These are phyloP conservation scores for Masticophis lateralis DNA, from an alignment of 2,797 vertebrate genomes.

Conservation along the genomic window DNA sequence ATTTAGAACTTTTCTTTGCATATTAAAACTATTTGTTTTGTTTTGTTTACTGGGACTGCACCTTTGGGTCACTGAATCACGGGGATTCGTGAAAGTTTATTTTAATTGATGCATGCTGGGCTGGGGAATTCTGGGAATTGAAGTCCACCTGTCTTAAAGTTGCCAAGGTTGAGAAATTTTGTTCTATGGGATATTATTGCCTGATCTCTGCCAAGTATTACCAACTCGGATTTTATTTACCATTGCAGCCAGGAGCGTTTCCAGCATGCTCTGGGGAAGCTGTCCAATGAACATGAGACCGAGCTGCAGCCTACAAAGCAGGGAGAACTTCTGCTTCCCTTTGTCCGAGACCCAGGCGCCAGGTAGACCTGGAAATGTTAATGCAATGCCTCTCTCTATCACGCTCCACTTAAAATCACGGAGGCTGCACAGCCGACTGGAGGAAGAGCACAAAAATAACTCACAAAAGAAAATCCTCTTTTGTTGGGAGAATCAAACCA, in stretches of 20 bases:
- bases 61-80: no score
- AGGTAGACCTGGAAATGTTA: neutral
- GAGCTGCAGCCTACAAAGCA: neutral
- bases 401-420: neutral
- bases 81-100: no score
- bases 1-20: neutral
- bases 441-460: constrained; percentile 68
- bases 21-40: no score
- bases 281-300: neutral
- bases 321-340: neutral
- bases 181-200: neutral
- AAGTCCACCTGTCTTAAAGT: neutral
- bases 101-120: neutral
- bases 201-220: neutral
- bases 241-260: neutral
- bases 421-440: constrained; percentile 28
- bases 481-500: constrained; percentile 68
- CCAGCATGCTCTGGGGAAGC: neutral
- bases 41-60: no score
- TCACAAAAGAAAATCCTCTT: constrained; percentile 60
- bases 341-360: neutral
- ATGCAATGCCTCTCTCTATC: neutral
- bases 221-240: neutral
- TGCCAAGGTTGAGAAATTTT: neutral
- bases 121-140: neutral